phyloP scores from a whole-genome alignment of 2,888 invertebrate genomes.

The Callosobruchus maculatus region DNA sequence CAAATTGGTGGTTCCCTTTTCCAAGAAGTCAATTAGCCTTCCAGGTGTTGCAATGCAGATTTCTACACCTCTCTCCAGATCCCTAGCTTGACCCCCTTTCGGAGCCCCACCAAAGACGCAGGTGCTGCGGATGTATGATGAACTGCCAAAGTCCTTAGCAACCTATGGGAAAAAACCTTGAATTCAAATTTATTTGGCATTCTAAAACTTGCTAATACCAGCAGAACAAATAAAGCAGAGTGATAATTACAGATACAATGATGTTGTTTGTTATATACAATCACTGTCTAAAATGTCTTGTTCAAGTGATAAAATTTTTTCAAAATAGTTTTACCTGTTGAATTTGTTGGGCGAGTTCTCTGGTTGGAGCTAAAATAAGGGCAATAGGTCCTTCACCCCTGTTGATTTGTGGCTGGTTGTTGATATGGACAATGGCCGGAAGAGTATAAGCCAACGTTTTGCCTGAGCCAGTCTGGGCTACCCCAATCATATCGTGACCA shows the following conservation, averaged over 20 bases:
- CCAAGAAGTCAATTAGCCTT: constrained; percentile 79
- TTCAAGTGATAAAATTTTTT: too few species aligned
- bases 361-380: constrained; percentile 74
- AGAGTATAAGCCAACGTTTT: constrained; percentile 80
- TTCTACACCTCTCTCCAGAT: constrained; percentile 70
- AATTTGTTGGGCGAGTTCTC: constrained; percentile 77
- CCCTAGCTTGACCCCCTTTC: constrained; percentile 78
- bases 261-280: too few species aligned
- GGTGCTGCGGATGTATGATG: constrained; percentile 76
- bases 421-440: constrained; percentile 88
- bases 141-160: constrained; percentile 77
- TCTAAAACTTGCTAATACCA: too few species aligned
- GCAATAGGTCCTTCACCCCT: constrained; percentile 84
- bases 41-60: constrained; percentile 91
- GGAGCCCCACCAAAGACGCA: constrained; percentile 91
- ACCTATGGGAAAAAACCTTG: constrained; percentile 36
- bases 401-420: constrained; percentile 73
- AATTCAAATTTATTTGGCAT: too few species aligned
- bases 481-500: constrained; percentile 82
- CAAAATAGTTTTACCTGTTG: constrained; percentile 69
- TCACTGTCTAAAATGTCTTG: too few species aligned
- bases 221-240: too few species aligned
- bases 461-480: constrained; percentile 81
- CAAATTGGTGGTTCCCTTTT: constrained; percentile 68
- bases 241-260: too few species aligned